A percentile compares a stretch with the other conserved stretches of the same genome.
Conservation (phyloP, 2,113 vertebrate species). For the Lampris incognitus region DNA sequence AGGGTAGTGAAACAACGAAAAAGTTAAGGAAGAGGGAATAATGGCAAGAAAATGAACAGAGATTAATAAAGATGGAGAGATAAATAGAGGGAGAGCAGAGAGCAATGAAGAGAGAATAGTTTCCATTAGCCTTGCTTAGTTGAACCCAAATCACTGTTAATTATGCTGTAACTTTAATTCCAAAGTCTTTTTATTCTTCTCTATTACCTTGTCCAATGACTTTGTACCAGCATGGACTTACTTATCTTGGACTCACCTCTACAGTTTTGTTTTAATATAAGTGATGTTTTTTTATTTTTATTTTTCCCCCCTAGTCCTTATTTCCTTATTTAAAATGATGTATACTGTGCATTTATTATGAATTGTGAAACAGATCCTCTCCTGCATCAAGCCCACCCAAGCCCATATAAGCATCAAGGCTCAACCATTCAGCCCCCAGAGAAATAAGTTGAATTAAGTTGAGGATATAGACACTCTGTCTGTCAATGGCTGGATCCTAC, state of each 20-base stretch:
- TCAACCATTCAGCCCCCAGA: no score
- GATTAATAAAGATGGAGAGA: conserved; percentile 5
- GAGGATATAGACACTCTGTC: no score
- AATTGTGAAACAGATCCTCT: no score
- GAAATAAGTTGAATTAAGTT: no score
- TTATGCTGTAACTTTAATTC: conserved; percentile 71
- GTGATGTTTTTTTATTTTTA: background rate
- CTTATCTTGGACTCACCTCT: conserved; percentile 35
- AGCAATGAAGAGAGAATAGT: conserved; percentile 47
- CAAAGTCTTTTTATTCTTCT: conserved; percentile 53
- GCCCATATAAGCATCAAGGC: no score
- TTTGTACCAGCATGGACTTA: conserved; percentile 9
- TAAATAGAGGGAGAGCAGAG: conserved; percentile 24
- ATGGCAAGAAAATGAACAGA: conserved; percentile 17
- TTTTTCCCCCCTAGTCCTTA: no score
- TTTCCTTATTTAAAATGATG: no score
- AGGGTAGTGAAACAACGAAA: background rate
- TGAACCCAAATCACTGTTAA: conserved; percentile 71
- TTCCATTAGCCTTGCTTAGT: conserved; percentile 72
- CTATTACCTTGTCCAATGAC: conserved; percentile 33
- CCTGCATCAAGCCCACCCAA: no score
- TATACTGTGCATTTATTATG: no score
- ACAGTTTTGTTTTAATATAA: background rate
- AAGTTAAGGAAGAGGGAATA: conserved; percentile 10
- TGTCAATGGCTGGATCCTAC: no score